Base-by-base conservation (phyloP, 2,113 vertebrate species). In the Eulemur macaco region DNA sequence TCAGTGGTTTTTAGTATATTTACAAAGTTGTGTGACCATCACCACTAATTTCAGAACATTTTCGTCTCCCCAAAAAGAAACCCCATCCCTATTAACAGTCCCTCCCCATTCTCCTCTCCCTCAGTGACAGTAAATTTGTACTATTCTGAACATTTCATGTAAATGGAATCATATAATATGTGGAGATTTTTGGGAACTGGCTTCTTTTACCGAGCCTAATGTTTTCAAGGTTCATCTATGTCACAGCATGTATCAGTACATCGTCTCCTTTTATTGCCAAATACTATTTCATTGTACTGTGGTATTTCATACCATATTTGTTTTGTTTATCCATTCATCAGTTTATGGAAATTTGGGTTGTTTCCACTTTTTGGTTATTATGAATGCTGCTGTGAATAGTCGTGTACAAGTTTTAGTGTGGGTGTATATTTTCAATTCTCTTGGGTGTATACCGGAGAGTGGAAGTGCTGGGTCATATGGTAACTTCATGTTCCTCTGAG, bases 201-300 rank as follows among this genome's bases (percentile, higher is more conserved):
- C 45, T 66, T 88, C 37, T 82, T 78, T 31, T 25, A 64, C 10
- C 31, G n/a, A 54, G 73, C 42, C 21, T 52, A 17, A 20, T 14
- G 31, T 71, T 50, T 78, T 20, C 64, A n/a, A 47, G 78, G 29
- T 56, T 56, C 14, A 18, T 17, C 64, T 21, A 3, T 6, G 34
- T 23, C 6, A 50, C 23, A 52, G n/a, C 21, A 8, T 1, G 5
- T 21, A 18, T 42, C 17, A 23, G 56, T 2, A 8, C 0, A 5
- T 34, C 6, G 10, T 52, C 42, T 37, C 54, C 83, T 74, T 54
- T 60, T 39, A 23, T 27, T 74, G 42, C 11, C 76, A 66, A 56
- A 27, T 74, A 25, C 4, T 21, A 25, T 94, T 74, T 60, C 64
- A 18, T 29, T 39, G 12, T 27, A 39, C 4, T 74, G 18, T 84